These are phyloP conservation scores for Cotesia vestalis DNA, from an alignment of 1,140 invertebrate genomes.

Conservation along the genomic window DNA sequence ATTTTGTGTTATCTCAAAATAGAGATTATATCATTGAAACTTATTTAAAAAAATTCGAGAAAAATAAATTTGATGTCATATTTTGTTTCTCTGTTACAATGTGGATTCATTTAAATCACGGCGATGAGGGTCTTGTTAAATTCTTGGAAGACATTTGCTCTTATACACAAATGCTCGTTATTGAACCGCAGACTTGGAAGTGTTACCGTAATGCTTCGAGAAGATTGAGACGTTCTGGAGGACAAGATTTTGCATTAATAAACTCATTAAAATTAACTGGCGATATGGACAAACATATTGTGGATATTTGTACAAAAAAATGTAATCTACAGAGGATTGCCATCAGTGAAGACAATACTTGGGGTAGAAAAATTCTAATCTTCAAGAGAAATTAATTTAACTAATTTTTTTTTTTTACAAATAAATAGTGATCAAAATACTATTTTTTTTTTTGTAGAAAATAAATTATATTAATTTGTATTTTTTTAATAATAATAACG, in stretches of 20 bases:
- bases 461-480: too few relatives aligned
- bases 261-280: slow-evolving; percentile 68
- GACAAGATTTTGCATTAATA: slow-evolving; percentile 70
- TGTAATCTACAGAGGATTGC: slow-evolving; percentile 67
- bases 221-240: slow-evolving; percentile 71
- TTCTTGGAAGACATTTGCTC: slow-evolving; percentile 70
- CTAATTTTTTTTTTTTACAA: too few relatives aligned
- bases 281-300: slow-evolving; percentile 71
- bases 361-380: slow-evolving; percentile 74
- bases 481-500: too few relatives aligned
- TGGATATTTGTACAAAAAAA: slow-evolving; percentile 63
- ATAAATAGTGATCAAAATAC: too few relatives aligned
- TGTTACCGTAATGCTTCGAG: slow-evolving; percentile 79
- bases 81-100: slow-evolving; percentile 87
- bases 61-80: slow-evolving; percentile 72
- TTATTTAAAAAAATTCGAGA: slow-evolving; percentile 61
- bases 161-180: slow-evolving; percentile 69
- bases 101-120: slow-evolving; percentile 88
- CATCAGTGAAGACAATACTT: slow-evolving; percentile 70
- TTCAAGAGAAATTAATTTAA: slow-evolving; percentile 50
- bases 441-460: too few relatives aligned
- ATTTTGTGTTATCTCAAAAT: slow-evolving; percentile 69
- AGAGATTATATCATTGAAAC: slow-evolving; percentile 56
- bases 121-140: slow-evolving; percentile 73
- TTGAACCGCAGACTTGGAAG: slow-evolving; percentile 86